Conservation (phyloP, 2,113 vertebrate species). For the Eupsittula cactorum region DNA sequence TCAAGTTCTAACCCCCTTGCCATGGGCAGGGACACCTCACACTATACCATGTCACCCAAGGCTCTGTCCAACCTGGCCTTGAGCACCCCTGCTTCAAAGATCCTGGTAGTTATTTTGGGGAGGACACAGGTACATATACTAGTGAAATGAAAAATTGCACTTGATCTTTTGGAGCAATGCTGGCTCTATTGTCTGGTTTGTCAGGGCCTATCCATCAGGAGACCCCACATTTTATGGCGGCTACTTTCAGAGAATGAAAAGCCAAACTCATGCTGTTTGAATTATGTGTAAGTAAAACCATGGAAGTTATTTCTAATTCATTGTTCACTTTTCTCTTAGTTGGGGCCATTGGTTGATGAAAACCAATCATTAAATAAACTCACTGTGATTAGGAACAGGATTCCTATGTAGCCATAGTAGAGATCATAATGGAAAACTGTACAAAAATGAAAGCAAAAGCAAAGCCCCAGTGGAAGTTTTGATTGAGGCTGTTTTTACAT, state of each 20-base stretch:
- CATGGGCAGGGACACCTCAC: too few relatives aligned
- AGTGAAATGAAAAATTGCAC: not conserved
- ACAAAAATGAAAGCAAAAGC: not conserved
- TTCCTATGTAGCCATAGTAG: not conserved
- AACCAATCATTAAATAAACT: not conserved
- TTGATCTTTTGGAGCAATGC: not conserved
- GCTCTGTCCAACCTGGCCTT: too few relatives aligned
- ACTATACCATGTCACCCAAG: too few relatives aligned
- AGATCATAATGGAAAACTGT: not conserved
- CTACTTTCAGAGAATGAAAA: not conserved
- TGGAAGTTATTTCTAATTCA: not conserved
- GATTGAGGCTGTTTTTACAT: not conserved
- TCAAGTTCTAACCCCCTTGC: too few relatives aligned
- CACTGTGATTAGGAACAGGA: not conserved
- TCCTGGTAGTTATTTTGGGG: not conserved
- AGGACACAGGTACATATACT: not conserved
- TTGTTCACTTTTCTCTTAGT: not conserved
- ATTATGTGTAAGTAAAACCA: not conserved
- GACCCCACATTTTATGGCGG: not conserved
- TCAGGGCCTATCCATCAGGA: not conserved
- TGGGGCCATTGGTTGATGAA: not conserved
- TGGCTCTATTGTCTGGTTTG: not conserved
- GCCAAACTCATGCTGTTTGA: not conserved
- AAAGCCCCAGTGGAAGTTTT: not conserved
- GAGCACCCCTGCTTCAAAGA: not conserved